Evolutionary conservation across 2,797 vertebrate species (phyloP).

Genomic region (Balearica regulorum): DNA sequence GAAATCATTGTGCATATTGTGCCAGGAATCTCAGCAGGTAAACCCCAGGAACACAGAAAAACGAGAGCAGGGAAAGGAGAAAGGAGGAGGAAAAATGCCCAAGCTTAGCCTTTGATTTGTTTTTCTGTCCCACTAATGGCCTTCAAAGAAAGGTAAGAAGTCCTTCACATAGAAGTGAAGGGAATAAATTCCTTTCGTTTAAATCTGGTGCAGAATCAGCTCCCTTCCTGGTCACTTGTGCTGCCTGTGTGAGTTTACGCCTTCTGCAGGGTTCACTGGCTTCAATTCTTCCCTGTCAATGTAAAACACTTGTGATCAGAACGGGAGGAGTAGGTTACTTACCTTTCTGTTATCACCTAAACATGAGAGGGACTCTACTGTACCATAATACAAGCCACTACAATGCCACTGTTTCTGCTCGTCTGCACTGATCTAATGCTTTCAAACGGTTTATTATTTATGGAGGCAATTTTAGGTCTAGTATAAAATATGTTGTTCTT

Average conservation of each 20-base stretch:
- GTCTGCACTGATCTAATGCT: neutral
- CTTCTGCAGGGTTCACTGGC: neutral
- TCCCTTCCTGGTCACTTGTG: neutral
- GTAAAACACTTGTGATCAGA: neutral
- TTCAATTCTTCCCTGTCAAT: neutral
- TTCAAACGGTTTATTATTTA: slow-evolving; percentile 5
- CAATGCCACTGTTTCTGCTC: neutral
- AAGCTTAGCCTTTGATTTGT: neutral
- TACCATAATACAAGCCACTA: neutral
- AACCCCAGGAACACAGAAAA: neutral
- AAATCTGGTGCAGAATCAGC: neutral
- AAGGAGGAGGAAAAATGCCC: neutral
- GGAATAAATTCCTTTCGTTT: neutral
- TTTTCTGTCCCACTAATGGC: neutral
- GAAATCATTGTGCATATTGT: neutral
- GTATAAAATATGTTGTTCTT: neutral
- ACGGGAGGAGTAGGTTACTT: neutral
- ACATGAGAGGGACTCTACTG: neutral
- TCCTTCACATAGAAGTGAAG: neutral
- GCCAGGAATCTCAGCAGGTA: neutral
- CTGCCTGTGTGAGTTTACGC: neutral
- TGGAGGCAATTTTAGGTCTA: neutral
- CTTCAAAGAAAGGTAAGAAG: neutral
- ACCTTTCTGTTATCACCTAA: neutral
- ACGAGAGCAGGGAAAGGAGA: neutral